Base-by-base conservation (phyloP, 2,797 vertebrate genomes). In the Tangara arthus region DNA sequence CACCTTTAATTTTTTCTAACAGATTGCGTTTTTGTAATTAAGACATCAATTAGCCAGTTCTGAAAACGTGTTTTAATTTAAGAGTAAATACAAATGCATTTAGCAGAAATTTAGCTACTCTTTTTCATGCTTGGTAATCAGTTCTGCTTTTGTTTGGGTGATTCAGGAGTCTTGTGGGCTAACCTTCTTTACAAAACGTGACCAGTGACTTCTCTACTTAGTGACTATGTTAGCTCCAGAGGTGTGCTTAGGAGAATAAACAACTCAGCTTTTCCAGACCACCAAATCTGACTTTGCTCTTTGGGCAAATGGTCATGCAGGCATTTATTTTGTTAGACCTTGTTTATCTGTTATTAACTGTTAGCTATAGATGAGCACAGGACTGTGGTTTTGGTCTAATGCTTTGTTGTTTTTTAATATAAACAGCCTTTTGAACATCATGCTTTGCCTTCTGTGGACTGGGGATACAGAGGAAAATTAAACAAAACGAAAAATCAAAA, bases 401-500 rank as follows among this genome's bases (percentile, higher is more conserved):
- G 42, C 90, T 96, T 95, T 96, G 85, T 88, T 93, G 79, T 68
- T 85, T 85, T 91, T 90, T 82, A 95, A 91, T 91, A 94, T 79
- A 95, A 96, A 91, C 86, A 93, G 35, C 11, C 72, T 91, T 95
- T 93, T 94, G 88, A 93, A 91, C 52, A 79, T 90, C 66, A 35
- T 86, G 39, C 18, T 75, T 86, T 0, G 23, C 59, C 64, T 94
- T 92, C 82, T 14, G 18, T 89, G 71, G 49, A 69, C 56, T 82
- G 41, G 37, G 57, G 57, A 64, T 87, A 83, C 15, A 91, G 76
- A 89, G 71, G 64, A 94, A 93, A 89, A 94, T 93, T 46, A 91
- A 91, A 91, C 80, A 85, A 77, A 92, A 82, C 0, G 4, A 89
- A 90, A 83, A 86, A 75, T 82, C 63, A 91, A 93, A 96, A 85